These are phyloP conservation scores for Imbricaverruca yamaguchii DNA, from an alignment of 2,888 invertebrate species.

Conservation along the genomic window DNA sequence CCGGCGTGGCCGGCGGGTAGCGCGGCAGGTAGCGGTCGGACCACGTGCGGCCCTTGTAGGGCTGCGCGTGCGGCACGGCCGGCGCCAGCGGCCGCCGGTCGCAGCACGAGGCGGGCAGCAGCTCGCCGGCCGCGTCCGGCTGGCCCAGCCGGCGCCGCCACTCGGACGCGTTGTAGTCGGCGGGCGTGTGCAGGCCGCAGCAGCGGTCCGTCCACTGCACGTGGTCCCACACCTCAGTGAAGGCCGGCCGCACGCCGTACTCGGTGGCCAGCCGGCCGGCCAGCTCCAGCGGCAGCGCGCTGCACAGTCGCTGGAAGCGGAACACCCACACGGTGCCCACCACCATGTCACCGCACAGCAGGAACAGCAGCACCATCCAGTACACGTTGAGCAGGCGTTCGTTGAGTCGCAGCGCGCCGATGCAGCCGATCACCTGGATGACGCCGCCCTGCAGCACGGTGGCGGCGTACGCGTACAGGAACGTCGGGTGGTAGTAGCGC, in stretches of 20 bases:
- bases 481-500: conserved; percentile 60
- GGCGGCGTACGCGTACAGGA: conserved; percentile 76
- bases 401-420: conserved; percentile 70
- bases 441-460: conserved; percentile 62
- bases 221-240: conserved; percentile 68
- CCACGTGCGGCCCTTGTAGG: not conserved
- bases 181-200: conserved; percentile 66
- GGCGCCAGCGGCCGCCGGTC: conserved; percentile 21
- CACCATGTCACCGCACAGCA: conserved; percentile 73
- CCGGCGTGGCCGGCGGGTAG: not conserved
- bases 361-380: conserved; percentile 67
- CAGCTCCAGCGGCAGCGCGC: conserved; percentile 62
- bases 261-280: conserved; percentile 55
- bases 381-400: conserved; percentile 74
- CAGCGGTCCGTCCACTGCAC: conserved; percentile 58
- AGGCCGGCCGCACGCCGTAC: conserved; percentile 61
- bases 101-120: conserved; percentile 35
- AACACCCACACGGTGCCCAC: conserved; percentile 80
- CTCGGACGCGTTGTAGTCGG: conserved; percentile 37
- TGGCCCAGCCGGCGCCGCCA: conserved; percentile 28
- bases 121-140: conserved; percentile 25
- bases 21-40: not conserved
- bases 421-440: conserved; percentile 61
- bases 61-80: not conserved
- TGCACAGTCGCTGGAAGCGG: conserved; percentile 64